phyloP scores from a whole-genome alignment of 2,797 vertebrate species.

The Chaetodon trifasciatus region DNA sequence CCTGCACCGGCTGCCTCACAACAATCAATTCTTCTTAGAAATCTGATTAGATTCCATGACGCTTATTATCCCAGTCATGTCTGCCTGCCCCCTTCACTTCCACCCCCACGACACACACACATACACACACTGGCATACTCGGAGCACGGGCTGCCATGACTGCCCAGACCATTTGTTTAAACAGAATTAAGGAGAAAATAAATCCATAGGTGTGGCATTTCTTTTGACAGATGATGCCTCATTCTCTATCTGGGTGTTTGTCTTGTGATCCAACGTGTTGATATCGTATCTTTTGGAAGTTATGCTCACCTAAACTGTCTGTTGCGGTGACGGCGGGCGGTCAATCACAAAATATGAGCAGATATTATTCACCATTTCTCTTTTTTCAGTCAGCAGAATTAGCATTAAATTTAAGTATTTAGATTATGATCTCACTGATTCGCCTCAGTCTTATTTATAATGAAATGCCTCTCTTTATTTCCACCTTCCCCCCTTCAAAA shows the following conservation, averaged over 20 bases:
- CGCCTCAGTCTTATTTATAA: slow-evolving; percentile 36
- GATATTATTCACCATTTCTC: slow-evolving; percentile 23
- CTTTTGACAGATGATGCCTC: slow-evolving; percentile 84
- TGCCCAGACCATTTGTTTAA: slow-evolving; percentile 94
- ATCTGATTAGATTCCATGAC: slow-evolving; percentile 99
- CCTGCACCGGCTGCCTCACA: slow-evolving; percentile 95
- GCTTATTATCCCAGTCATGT: slow-evolving; percentile 99
- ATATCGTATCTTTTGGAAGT: slow-evolving; percentile 6
- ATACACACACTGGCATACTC: slow-evolving; percentile 47
- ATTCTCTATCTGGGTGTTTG: slow-evolving; percentile 35
- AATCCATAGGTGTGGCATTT: slow-evolving; percentile 96
- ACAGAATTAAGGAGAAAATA: slow-evolving; percentile 95
- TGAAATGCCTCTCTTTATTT: slow-evolving; percentile 79
- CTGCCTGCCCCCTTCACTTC: slow-evolving; percentile 91
- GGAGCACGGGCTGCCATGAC: slow-evolving; percentile 64
- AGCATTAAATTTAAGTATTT: slow-evolving; percentile 29
- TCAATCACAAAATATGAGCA: slow-evolving; percentile 26
- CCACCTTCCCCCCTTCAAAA: slow-evolving; percentile 81
- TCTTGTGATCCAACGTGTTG: slow-evolving; percentile 27
- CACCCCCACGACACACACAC: slow-evolving; percentile 19
- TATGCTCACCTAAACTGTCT: slow-evolving; percentile 17
- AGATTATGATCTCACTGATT: slow-evolving; percentile 40
- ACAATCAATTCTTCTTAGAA: slow-evolving; percentile 99
- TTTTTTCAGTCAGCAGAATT: slow-evolving; percentile 11
- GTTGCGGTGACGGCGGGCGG: slow-evolving; percentile 8